Evolutionary conservation across 2,888 invertebrate genomes (phyloP).

Genomic region (Tanypteryx hageni): DNA sequence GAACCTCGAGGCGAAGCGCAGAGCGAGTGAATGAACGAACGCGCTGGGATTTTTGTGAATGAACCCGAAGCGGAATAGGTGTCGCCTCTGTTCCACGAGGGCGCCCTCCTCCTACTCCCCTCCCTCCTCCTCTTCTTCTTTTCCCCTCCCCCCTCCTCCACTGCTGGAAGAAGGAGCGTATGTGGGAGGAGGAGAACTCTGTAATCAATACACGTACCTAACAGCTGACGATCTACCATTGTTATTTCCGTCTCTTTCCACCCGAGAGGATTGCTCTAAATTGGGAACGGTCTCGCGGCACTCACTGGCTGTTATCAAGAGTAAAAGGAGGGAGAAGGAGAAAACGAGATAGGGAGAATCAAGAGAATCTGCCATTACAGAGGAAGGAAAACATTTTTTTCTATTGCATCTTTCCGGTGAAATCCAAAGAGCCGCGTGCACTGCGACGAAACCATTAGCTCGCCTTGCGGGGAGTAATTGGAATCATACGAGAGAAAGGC

Average conservation of each 20-base stretch:
- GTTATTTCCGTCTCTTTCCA: conserved; percentile 12
- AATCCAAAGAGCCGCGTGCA: too few species aligned
- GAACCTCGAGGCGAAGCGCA: background rate
- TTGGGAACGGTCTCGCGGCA: background rate
- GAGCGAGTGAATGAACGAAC: background rate
- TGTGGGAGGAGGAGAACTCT: background rate
- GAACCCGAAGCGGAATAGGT: background rate
- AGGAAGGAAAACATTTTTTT: too few species aligned
- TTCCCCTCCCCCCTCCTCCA: background rate
- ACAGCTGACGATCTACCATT: conserved; percentile 37
- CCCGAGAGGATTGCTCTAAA: background rate
- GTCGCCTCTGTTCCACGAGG: background rate
- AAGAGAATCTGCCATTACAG: too few species aligned
- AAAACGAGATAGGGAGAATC: too few species aligned
- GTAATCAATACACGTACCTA: conserved; percentile 47
- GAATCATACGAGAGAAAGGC: too few species aligned
- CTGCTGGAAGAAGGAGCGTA: background rate
- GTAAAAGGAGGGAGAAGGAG: too few species aligned
- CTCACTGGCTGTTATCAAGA: too few species aligned
- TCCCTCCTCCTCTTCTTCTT: background rate
- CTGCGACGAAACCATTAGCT: too few species aligned
- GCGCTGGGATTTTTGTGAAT: background rate
- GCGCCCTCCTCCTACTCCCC: background rate
- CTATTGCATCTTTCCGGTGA: too few species aligned
- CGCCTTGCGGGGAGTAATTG: too few species aligned